These are phyloP conservation scores for Platalea minor DNA, from an alignment of 2,797 vertebrate species.

Conservation along the genomic window DNA sequence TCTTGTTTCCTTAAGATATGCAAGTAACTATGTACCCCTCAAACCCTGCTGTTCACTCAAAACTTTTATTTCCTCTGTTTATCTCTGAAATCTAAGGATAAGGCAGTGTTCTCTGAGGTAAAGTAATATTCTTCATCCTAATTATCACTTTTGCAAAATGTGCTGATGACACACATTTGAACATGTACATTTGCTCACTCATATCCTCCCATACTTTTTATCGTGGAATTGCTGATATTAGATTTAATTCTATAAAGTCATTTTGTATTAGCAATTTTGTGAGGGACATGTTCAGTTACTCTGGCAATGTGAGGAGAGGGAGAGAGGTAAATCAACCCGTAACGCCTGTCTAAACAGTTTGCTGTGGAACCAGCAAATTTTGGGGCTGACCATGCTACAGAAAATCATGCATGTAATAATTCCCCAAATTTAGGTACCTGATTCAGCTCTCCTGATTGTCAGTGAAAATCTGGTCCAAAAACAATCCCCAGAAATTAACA, in stretches of 20 bases:
- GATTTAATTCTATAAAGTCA: neutral
- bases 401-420: neutral
- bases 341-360: neutral
- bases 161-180: neutral
- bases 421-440: neutral
- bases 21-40: neutral
- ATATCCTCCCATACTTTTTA: neutral
- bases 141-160: neutral
- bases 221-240: neutral
- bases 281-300: neutral
- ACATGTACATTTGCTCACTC: neutral
- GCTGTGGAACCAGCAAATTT: neutral
- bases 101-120: neutral
- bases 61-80: neutral
- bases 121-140: neutral
- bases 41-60: neutral
- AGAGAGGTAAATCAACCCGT: neutral
- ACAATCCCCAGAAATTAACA: neutral
- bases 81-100: neutral
- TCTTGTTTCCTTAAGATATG: neutral
- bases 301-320: neutral
- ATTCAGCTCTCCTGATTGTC: neutral
- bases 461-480: neutral
- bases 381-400: neutral
- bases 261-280: neutral